A percentile compares a stretch with the other conserved stretches of the same genome.
These are phyloP conservation scores for Metalampra italica DNA, from an alignment of 2,888 invertebrate genomes.

Conservation along the genomic window DNA sequence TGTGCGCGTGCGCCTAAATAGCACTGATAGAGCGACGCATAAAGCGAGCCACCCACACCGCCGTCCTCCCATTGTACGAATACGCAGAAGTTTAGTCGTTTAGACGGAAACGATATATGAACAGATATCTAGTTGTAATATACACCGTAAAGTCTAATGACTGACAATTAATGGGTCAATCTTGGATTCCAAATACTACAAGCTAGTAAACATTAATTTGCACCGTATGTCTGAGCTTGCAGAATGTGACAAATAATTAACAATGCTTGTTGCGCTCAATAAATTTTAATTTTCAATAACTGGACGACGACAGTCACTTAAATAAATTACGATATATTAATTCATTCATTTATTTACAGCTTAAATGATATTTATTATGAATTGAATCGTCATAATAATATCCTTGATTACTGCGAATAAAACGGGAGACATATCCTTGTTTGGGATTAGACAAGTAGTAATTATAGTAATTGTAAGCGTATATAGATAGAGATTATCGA, in stretches of 20 bases:
- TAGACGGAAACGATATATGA: neutral
- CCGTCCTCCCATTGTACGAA: conserved; percentile 50
- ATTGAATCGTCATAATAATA: no score
- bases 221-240: no score
- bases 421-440: no score
- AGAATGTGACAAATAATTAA: no score
- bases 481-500: neutral
- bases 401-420: no score
- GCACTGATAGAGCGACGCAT: conserved; percentile 62
- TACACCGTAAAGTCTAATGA: neutral
- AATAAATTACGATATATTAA: conserved; percentile 28
- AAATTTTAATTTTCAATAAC: conserved; percentile 59
- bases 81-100: neutral
- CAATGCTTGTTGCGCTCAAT: conserved; percentile 42
- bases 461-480: no score
- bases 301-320: conserved; percentile 41
- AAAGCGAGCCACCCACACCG: conserved; percentile 67
- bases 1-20: conserved; percentile 64
- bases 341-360: no score
- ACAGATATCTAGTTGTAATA: neutral
- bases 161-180: no score
- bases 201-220: no score
- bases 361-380: conserved; percentile 13
- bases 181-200: no score
- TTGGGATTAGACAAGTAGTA: no score